Evolutionary conservation across 2,888 invertebrate species (phyloP).

Genomic region (Cheilosia pagana): DNA sequence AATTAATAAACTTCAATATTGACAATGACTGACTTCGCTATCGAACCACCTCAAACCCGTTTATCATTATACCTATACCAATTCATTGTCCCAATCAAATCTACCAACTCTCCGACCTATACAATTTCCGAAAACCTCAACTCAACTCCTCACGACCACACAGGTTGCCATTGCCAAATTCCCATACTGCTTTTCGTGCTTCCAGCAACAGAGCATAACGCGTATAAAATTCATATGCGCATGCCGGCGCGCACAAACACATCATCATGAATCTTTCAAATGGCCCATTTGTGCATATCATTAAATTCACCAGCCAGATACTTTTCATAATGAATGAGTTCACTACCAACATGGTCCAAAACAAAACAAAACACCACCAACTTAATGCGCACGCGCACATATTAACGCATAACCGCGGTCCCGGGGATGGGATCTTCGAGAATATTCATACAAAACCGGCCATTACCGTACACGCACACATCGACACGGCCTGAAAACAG

Average conservation of each 20-base stretch:
- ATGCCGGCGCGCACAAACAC: constrained; percentile 40
- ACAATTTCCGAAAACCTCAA: background rate
- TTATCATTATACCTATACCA: constrained; percentile 23
- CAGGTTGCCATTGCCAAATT: constrained; percentile 63
- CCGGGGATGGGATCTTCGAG: constrained; percentile 35
- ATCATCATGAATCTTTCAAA: constrained; percentile 67
- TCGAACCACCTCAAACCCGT: constrained; percentile 23
- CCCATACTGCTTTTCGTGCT: background rate
- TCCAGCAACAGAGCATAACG: constrained; percentile 3
- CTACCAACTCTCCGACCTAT: too few relatives aligned
- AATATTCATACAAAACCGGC: constrained; percentile 41
- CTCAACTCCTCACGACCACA: constrained; percentile 53
- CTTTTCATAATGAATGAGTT: constrained; percentile 70
- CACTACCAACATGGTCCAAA: constrained; percentile 21
- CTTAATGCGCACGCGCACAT: constrained; percentile 66
- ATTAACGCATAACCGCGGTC: constrained; percentile 68
- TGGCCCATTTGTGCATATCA: constrained; percentile 66
- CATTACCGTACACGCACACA: constrained; percentile 53
- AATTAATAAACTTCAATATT: background rate
- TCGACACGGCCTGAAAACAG: background rate
- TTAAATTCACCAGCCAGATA: constrained; percentile 62
- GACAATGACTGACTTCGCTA: background rate
- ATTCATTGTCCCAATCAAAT: constrained; percentile 10
- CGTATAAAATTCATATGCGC: constrained; percentile 33
- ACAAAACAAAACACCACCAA: constrained; percentile 12